These are phyloP conservation scores for Crotalus tigris DNA, from an alignment of 2,113 vertebrate species.

Conservation along the genomic window DNA sequence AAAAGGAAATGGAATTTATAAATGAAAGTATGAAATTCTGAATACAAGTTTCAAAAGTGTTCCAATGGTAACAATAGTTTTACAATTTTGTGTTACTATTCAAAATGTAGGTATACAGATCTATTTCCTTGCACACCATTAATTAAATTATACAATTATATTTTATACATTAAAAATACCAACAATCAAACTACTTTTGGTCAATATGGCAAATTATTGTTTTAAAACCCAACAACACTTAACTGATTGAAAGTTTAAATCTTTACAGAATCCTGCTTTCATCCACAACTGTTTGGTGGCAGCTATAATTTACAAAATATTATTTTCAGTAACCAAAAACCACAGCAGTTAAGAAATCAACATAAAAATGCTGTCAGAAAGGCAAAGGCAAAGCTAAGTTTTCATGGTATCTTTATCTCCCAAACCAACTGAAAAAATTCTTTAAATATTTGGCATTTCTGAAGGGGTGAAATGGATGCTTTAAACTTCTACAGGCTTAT, in stretches of 20 bases:
- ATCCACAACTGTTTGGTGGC: not conserved
- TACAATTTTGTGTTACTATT: not conserved
- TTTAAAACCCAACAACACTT: not conserved
- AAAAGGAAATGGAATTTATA: slow-evolving; percentile 17
- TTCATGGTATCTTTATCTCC: not conserved
- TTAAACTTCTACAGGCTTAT: not conserved
- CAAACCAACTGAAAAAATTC: not conserved
- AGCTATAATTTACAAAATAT: not conserved
- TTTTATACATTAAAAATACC: not conserved
- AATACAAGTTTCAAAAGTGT: not conserved
- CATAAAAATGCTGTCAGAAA: not conserved
- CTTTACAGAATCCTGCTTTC: not conserved
- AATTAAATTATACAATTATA: not conserved
- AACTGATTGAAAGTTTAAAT: not conserved
- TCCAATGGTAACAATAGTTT: not conserved
- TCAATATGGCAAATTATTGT: not conserved
- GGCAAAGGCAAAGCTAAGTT: not conserved
- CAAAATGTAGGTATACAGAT: not conserved
- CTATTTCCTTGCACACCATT: not conserved
- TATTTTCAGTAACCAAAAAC: not conserved
- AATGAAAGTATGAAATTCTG: not conserved
- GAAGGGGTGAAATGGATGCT: not conserved
- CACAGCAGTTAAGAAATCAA: not conserved
- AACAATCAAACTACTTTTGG: not conserved
- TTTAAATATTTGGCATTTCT: not conserved